Conservation (phyloP, 2,888 invertebrate species). For the Tiphia femorata region DNA sequence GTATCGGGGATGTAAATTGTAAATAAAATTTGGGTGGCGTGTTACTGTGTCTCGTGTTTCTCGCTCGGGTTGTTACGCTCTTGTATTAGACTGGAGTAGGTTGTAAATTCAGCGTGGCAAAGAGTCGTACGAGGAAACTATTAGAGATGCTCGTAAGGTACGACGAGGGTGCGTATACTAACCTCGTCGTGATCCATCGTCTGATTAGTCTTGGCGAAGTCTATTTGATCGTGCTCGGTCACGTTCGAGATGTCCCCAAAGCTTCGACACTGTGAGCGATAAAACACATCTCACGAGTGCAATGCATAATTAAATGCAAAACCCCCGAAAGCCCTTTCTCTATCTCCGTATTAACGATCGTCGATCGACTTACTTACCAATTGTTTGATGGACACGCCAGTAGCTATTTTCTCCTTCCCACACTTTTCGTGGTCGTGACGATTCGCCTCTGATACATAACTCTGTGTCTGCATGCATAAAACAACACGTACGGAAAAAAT, state of each 20-base stretch:
- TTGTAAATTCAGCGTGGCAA: no score
- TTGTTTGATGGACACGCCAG: slow-evolving; percentile 70
- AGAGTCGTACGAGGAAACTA: no score
- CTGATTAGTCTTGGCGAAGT: slow-evolving; percentile 57
- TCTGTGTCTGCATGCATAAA: slow-evolving; percentile 67
- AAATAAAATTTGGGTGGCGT: no score
- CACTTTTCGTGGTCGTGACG: slow-evolving; percentile 63
- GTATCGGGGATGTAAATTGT: no score
- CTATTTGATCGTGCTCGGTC: slow-evolving; percentile 66
- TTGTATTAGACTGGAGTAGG: no score
- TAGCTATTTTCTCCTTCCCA: slow-evolving; percentile 67
- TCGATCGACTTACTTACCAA: slow-evolving; percentile 70
- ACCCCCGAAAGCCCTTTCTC: no score
- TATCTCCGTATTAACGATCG: no score
- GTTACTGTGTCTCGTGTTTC: no score
- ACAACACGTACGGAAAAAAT: slow-evolving; percentile 16
- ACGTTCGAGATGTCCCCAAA: slow-evolving; percentile 75
- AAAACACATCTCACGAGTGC: slow-evolving; percentile 55
- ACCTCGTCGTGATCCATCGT: slow-evolving; percentile 60
- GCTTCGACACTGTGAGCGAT: slow-evolving; percentile 73
- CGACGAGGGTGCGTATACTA: no score
- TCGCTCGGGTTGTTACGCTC: no score
- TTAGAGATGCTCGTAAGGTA: no score
- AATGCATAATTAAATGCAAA: slow-evolving; percentile 19
- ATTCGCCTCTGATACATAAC: slow-evolving; percentile 66